These are phyloP conservation scores for Geotria australis DNA, from an alignment of 2,797 vertebrate species.

Conservation along the genomic window DNA sequence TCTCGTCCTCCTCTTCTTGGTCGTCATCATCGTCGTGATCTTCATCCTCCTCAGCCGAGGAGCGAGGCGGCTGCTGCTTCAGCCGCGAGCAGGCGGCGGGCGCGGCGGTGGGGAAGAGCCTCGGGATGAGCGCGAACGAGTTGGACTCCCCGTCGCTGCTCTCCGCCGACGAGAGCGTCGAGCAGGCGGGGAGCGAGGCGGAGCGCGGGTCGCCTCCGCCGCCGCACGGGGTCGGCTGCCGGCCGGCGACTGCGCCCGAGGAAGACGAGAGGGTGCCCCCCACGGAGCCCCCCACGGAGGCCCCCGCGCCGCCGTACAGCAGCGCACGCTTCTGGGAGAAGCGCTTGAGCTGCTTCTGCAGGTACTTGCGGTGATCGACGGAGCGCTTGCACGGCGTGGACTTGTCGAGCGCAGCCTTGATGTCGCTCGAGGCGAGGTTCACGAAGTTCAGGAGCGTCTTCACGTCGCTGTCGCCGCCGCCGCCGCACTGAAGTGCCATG, in stretches of 20 bases:
- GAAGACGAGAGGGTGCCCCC: background rate
- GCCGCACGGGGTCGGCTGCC: background rate
- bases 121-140: background rate
- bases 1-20: too few relatives aligned
- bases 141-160: background rate
- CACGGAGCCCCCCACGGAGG: background rate
- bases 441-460: slow-evolving; percentile 90
- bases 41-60: too few relatives aligned
- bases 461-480: slow-evolving; percentile 63
- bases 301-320: background rate
- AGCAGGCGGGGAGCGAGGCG: too few relatives aligned
- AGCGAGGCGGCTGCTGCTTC: too few relatives aligned
- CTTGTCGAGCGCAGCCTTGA: slow-evolving; percentile 87
- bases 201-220: background rate
- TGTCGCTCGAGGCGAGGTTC: slow-evolving; percentile 87
- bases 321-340: slow-evolving; percentile 78
- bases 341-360: slow-evolving; percentile 84
- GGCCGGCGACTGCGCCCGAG: background rate
- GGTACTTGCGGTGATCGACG: slow-evolving; percentile 83
- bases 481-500: background rate
- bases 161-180: background rate
- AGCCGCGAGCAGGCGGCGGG: background rate
- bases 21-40: too few relatives aligned
- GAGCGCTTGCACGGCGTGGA: slow-evolving; percentile 83
- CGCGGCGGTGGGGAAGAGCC: background rate